phyloP scores from a whole-genome alignment of 2,113 vertebrate genomes.

The Bothrops jararaca region DNA sequence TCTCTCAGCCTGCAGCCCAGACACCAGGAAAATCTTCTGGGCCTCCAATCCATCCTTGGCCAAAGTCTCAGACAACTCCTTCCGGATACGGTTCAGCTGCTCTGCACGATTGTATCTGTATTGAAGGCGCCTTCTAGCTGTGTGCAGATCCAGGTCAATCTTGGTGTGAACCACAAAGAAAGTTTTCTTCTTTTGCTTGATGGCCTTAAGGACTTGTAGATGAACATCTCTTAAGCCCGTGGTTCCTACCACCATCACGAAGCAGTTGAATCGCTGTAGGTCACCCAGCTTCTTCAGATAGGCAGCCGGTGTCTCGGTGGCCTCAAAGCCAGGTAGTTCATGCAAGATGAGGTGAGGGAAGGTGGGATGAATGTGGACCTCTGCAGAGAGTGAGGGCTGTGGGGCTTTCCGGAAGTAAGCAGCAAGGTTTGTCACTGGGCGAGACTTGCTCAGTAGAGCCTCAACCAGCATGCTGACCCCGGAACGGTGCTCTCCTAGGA shows the following conservation, averaged over 20 bases:
- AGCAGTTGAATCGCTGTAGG: neutral
- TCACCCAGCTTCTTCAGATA: slow-evolving; percentile 24
- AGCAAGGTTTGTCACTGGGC: neutral
- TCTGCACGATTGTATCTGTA: neutral
- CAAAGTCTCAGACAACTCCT: neutral
- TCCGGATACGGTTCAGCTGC: neutral
- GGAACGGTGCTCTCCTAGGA: slow-evolving; percentile 20
- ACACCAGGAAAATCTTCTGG: slow-evolving; percentile 20
- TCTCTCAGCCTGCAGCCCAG: slow-evolving; percentile 22
- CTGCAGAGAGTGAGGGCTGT: neutral
- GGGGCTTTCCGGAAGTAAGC: slow-evolving; percentile 28
- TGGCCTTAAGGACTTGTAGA: slow-evolving; percentile 11
- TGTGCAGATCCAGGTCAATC: slow-evolving; percentile 37
- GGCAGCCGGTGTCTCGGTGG: neutral
- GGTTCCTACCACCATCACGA: slow-evolving; percentile 25
- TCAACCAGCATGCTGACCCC: slow-evolving; percentile 29
- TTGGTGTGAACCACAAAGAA: slow-evolving; percentile 32
- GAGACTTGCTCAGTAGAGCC: neutral
- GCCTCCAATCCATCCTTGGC: neutral
- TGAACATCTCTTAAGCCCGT: neutral
- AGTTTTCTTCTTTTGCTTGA: slow-evolving; percentile 12
- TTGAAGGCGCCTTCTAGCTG: slow-evolving; percentile 24
- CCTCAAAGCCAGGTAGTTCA: slow-evolving; percentile 22
- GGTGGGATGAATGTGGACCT: neutral
- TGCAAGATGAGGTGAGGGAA: slow-evolving; percentile 29